Base-by-base conservation (phyloP, 2,888 invertebrate species). In the Thymelicus acteon region DNA sequence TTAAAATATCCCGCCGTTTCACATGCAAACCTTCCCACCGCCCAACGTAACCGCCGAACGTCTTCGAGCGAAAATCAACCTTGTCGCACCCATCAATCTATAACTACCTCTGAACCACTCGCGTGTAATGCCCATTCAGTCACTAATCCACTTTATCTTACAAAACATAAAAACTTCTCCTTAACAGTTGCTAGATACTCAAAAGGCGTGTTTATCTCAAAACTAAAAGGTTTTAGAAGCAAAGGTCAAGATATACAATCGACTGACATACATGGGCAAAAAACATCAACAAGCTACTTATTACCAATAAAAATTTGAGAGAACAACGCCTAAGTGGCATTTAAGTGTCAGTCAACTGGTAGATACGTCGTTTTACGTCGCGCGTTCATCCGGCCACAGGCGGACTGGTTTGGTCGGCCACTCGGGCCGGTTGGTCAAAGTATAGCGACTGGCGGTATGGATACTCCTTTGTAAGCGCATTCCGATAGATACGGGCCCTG, bases 281-380 rank as follows among this genome's bases (percentile, higher is more conserved):
- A 89, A 88, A 81, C 81, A 82, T 82, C 82, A 83, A 84, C 86
- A 85, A 78, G 86, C 87, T 91, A 89, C 90, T 91, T 91, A 88
- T 82, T 84, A 90, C 83, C 83, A 88, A 92, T 92, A 92, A 91
- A 89, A 87, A 83, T 91, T 93, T 82, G 87, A 89, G 85, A 85
- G 88, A 89, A 90, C 88, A 89, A 85, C 88, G 84, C 85, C 78
- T 92, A 89, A 92, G 88, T 91, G 91, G 92, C 87, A 91, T 91
- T 91, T 88, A 90, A 82, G 91, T 92, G 93, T 92, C 93, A 92
- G 91, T 93, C 92, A 92, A 93, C 91, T 87, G 90, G 90, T 78
- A 75, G 78, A 87, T 93, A 85, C 66, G 89, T 69, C 83, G 81
- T 92, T 92, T 84, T 79, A 81, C 69, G 78, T 71, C 75, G 80